Conservation (phyloP, 2,888 invertebrate species). For the Sphaeridia pumilis region DNA sequence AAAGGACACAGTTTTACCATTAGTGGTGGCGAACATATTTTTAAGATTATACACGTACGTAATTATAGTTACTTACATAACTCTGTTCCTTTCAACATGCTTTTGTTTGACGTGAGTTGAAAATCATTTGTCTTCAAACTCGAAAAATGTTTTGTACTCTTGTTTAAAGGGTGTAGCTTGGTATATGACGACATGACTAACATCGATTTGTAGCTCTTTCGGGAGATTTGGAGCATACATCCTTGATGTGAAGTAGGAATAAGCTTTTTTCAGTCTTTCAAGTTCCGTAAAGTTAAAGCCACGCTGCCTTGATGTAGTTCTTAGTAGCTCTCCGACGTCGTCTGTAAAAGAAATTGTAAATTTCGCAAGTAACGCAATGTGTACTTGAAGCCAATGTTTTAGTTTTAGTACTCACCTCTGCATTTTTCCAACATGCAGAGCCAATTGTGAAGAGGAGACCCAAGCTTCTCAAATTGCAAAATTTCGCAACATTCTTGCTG, state of each 20-base stretch:
- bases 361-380: not conserved
- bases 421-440: slow-evolving; percentile 1
- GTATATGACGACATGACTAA: slow-evolving; percentile 6
- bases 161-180: slow-evolving; percentile 2
- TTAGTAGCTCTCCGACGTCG: slow-evolving; percentile 6
- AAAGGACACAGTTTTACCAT: too few relatives aligned
- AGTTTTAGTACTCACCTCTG: not conserved
- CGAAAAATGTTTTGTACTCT: slow-evolving; percentile 15
- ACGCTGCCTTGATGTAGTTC: slow-evolving; percentile 4
- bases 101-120: too few relatives aligned
- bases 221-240: slow-evolving; percentile 8
- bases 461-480: slow-evolving; percentile 6
- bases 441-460: slow-evolving; percentile 3
- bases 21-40: too few relatives aligned
- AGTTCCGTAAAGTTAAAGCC: slow-evolving; percentile 2
- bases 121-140: slow-evolving; percentile 2
- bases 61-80: too few relatives aligned
- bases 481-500: slow-evolving; percentile 9
- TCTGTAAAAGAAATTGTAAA: not conserved
- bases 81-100: too few relatives aligned
- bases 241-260: slow-evolving; percentile 5
- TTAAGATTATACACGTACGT: too few relatives aligned
- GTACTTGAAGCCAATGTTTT: not conserved
- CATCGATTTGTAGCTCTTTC: slow-evolving; percentile 7
- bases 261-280: slow-evolving; percentile 11